Evolutionary conservation across 2,797 vertebrate genomes (phyloP).

Genomic region (Coregonus ussuriensis): DNA sequence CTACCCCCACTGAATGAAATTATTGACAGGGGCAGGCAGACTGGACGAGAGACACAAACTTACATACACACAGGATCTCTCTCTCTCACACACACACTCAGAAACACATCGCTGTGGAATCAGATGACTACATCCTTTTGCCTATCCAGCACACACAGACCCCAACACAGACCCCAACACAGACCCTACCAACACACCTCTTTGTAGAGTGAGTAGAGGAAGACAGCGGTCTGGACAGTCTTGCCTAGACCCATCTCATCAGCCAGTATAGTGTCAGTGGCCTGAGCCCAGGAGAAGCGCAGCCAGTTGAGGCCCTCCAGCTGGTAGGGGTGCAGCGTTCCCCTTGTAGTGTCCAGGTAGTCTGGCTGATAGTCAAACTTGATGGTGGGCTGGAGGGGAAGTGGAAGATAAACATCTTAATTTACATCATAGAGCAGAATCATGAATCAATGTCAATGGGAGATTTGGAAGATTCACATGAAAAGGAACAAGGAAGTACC

Average conservation of each 20-base stretch:
- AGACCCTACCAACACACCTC: slow-evolving; percentile 77
- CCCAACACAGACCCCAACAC: background rate
- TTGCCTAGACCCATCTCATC: slow-evolving; percentile 99
- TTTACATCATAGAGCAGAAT: background rate
- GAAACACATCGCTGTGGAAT: background rate
- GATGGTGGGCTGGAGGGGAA: slow-evolving; percentile 86
- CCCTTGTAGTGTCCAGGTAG: slow-evolving; percentile 91
- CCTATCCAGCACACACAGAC: slow-evolving; percentile 5
- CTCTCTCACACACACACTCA: slow-evolving; percentile 63
- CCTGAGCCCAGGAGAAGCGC: slow-evolving; percentile 98
- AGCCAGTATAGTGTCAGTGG: slow-evolving; percentile 96
- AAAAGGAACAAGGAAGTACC: too few relatives aligned
- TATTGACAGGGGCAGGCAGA: slow-evolving; percentile 52
- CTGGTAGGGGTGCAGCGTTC: slow-evolving; percentile 95
- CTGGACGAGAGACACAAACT: slow-evolving; percentile 39
- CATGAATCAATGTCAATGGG: background rate
- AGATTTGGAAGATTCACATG: background rate
- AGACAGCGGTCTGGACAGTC: slow-evolving; percentile 97
- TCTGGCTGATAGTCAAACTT: slow-evolving; percentile 96
- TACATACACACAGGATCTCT: background rate
- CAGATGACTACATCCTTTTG: background rate
- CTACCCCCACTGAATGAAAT: slow-evolving; percentile 37
- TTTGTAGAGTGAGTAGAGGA: slow-evolving; percentile 96
- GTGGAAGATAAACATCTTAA: background rate
- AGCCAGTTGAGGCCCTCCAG: slow-evolving; percentile 98